Conservation (phyloP, 2,888 invertebrate genomes). For the Xylocampa areola region DNA sequence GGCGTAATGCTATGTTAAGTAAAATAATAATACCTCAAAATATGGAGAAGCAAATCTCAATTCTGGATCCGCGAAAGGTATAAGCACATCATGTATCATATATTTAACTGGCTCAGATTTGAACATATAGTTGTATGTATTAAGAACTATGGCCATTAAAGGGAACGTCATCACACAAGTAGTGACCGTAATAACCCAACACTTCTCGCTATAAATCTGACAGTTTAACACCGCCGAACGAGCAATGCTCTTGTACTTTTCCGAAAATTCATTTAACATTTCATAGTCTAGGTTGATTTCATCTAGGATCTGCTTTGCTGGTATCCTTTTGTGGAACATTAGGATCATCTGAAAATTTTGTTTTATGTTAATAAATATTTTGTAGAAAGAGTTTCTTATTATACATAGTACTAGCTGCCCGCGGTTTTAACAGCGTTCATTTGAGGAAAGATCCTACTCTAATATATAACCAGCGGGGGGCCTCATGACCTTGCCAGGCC, state of each 20-base stretch:
- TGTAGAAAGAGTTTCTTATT: no score
- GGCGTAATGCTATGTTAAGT: no score
- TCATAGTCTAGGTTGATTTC: slow-evolving; percentile 70
- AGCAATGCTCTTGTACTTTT: slow-evolving; percentile 52
- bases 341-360: slow-evolving; percentile 68
- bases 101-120: slow-evolving; percentile 60
- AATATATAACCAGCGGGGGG: no score
- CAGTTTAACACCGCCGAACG: slow-evolving; percentile 52
- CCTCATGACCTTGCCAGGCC: no score
- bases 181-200: slow-evolving; percentile 63
- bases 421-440: no score
- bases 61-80: slow-evolving; percentile 63
- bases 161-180: slow-evolving; percentile 68
- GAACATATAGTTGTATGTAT: slow-evolving; percentile 61
- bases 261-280: slow-evolving; percentile 54
- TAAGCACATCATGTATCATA: slow-evolving; percentile 75
- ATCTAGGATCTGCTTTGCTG: slow-evolving; percentile 65
- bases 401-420: no score
- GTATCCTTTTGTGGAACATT: slow-evolving; percentile 62
- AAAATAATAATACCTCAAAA: slow-evolving; percentile 61
- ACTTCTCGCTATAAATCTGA: slow-evolving; percentile 64
- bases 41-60: slow-evolving; percentile 67
- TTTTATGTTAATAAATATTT: not conserved
- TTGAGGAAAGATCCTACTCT: no score
- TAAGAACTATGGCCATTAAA: slow-evolving; percentile 61